Conservation (phyloP, 2,888 invertebrate genomes). For the Synanthedon myopaeformis region DNA sequence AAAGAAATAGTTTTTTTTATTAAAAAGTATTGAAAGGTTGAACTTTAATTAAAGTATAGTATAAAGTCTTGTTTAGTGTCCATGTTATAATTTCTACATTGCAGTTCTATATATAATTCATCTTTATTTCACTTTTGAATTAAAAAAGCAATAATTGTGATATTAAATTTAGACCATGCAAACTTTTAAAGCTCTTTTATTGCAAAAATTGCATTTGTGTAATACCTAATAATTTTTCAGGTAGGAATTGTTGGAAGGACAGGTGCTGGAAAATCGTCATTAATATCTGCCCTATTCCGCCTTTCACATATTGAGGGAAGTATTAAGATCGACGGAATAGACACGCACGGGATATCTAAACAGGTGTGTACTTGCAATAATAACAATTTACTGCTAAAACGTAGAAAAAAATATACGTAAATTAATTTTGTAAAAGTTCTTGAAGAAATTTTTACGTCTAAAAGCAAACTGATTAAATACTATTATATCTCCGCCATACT, state of each 20-base stretch:
- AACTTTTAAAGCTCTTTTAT: background rate
- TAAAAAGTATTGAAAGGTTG: background rate
- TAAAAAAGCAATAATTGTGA: background rate
- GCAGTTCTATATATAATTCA: too few relatives aligned
- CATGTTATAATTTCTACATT: background rate
- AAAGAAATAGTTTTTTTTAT: too few relatives aligned
- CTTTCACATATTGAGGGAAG: constrained; percentile 76
- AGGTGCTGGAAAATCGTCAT: constrained; percentile 86
- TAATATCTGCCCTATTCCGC: constrained; percentile 83
- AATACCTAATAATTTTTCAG: constrained; percentile 28
- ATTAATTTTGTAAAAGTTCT: too few relatives aligned
- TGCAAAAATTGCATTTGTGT: background rate
- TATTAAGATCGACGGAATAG: constrained; percentile 78
- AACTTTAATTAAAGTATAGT: background rate
- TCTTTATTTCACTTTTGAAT: background rate
- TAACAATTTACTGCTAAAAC: too few relatives aligned
- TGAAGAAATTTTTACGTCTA: too few relatives aligned
- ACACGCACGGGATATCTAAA: constrained; percentile 73
- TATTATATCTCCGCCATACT: too few relatives aligned
- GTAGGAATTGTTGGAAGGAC: constrained; percentile 86
- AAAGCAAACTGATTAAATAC: too few relatives aligned
- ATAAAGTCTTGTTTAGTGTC: background rate
- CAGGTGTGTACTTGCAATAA: constrained; percentile 30
- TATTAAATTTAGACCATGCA: background rate
- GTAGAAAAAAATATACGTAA: too few relatives aligned